These are phyloP conservation scores for Acronicta psi DNA, from an alignment of 2,888 invertebrate genomes.

Conservation along the genomic window DNA sequence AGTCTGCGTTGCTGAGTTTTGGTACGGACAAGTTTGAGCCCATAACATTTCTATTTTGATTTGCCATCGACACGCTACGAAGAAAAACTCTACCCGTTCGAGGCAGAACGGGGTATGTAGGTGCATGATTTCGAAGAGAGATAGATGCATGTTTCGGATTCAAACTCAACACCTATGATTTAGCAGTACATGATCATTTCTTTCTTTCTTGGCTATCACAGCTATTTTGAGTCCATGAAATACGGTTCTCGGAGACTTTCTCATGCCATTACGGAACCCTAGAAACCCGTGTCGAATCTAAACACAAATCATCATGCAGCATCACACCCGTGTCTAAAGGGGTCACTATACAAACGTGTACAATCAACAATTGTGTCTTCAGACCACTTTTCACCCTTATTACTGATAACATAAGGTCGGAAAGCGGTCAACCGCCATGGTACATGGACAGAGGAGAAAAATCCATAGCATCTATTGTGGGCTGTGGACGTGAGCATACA, in stretches of 20 bases:
- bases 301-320: slow-evolving; percentile 5
- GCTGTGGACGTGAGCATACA: slow-evolving; percentile 29
- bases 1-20: no score
- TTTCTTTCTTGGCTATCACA: no score
- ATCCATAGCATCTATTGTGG: slow-evolving; percentile 29
- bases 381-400: neutral
- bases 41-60: no score
- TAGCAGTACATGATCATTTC: no score
- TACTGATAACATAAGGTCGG: neutral
- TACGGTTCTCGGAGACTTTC: neutral
- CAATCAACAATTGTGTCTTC: neutral
- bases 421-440: neutral
- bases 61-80: no score
- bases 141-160: no score
- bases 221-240: no score
- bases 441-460: slow-evolving; percentile 24
- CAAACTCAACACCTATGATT: no score
- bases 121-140: no score
- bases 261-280: neutral
- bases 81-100: no score
- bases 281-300: slow-evolving; percentile 1
- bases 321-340: slow-evolving; percentile 15
- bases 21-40: no score
- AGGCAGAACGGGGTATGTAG: no score
- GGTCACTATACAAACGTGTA: slow-evolving; percentile 34